phyloP scores from a whole-genome alignment of 2,113 vertebrate genomes.

The Cryptomyrus ogoouensis region DNA sequence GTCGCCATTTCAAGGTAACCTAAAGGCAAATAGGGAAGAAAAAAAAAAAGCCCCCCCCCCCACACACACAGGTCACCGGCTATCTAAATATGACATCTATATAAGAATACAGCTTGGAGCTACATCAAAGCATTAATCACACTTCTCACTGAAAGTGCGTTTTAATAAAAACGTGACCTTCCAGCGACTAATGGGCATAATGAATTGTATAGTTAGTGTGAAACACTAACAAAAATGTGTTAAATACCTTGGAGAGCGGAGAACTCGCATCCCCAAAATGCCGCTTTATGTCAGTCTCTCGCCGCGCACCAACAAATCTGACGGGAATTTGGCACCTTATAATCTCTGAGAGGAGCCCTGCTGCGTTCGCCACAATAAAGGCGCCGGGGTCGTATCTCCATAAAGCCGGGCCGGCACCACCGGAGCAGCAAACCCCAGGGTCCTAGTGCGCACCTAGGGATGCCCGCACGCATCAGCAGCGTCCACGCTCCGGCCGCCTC shows the following conservation, averaged over 20 bases:
- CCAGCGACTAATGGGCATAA: not conserved
- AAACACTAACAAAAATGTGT: not conserved
- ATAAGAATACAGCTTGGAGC: not conserved
- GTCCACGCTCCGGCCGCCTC: no score
- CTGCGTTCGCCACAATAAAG: not conserved
- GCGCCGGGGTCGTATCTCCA: not conserved
- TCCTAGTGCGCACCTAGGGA: not conserved
- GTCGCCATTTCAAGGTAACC: not conserved
- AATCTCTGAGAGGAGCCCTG: not conserved
- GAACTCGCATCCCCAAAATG: not conserved
- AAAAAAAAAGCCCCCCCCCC: not conserved
- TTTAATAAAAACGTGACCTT: not conserved
- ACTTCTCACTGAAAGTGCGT: not conserved
- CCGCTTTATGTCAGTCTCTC: not conserved
- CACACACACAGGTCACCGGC: not conserved
- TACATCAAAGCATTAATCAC: not conserved
- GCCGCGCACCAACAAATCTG: not conserved
- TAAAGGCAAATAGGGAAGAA: not conserved
- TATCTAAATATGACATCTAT: slow-evolving; percentile 2
- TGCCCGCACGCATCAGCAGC: not conserved
- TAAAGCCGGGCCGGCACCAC: not conserved
- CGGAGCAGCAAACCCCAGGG: not conserved
- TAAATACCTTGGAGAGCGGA: not conserved
- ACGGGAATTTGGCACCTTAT: not conserved
- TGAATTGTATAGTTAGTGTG: not conserved